phyloP scores from a whole-genome alignment of 2,113 vertebrate species.

The Panthera tigris region DNA sequence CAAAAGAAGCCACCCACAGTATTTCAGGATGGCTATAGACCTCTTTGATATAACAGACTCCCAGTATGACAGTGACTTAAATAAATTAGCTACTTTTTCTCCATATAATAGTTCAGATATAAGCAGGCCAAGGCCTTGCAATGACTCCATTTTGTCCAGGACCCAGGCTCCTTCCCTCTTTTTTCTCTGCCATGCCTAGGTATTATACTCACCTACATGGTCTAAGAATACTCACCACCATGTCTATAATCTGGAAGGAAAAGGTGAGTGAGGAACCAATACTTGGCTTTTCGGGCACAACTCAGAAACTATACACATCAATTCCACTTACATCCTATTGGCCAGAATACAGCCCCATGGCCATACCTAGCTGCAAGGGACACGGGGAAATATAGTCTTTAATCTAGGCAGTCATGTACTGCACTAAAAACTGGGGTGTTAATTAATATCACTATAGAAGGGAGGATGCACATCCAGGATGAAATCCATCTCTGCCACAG shows the following conservation, averaged over 20 bases:
- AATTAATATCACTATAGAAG: not conserved
- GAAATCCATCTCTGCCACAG: not conserved
- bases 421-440: not conserved
- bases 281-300: not conserved
- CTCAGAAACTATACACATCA: not conserved
- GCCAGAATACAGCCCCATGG: not conserved
- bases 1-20: not conserved
- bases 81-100: not conserved
- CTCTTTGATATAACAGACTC: not conserved
- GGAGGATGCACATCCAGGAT: not conserved
- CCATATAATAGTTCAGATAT: not conserved
- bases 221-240: not conserved
- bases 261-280: not conserved
- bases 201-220: not conserved
- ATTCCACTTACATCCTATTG: not conserved
- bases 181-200: not conserved
- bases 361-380: not conserved
- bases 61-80: not conserved
- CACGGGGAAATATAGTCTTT: conserved; percentile 8
- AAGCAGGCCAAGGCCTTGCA: not conserved
- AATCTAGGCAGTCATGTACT: not conserved
- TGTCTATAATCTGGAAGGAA: not conserved
- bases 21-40: not conserved
- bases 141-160: not conserved
- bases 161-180: not conserved